phyloP scores from a whole-genome alignment of 2,797 vertebrate species.

The Lacerta agilis region DNA sequence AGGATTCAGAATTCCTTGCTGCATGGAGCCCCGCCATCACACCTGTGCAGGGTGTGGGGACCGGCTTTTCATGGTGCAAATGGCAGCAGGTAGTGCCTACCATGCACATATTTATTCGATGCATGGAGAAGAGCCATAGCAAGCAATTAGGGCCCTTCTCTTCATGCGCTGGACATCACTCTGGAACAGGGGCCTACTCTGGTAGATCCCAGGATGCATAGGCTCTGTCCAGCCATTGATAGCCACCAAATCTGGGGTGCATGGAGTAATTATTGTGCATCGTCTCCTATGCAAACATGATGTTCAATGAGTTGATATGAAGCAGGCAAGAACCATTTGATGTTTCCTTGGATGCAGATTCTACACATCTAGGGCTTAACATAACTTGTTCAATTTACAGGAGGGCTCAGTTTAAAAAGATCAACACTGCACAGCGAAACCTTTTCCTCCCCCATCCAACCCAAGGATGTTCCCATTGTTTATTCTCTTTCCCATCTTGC shows the following conservation, averaged over 20 bases:
- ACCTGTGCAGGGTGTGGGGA: neutral
- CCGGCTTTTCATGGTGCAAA: neutral
- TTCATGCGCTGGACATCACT: too few species aligned
- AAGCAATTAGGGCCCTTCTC: neutral
- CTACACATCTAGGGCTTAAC: slow-evolving; percentile 9
- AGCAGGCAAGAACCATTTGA: too few species aligned
- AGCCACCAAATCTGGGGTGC: neutral
- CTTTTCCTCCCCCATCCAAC: slow-evolving; percentile 18
- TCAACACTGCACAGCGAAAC: neutral
- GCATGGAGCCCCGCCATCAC: neutral
- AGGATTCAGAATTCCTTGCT: too few species aligned
- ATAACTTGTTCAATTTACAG: neutral
- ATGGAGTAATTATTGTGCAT: neutral
- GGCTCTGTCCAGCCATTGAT: neutral
- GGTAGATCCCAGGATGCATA: neutral
- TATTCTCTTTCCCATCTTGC: neutral
- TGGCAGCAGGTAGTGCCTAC: neutral
- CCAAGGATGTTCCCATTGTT: slow-evolving; percentile 49
- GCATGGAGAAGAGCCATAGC: neutral
- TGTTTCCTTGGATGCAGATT: neutral
- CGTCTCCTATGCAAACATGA: neutral
- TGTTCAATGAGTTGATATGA: neutral
- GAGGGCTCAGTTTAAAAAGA: neutral
- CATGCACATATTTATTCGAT: neutral
- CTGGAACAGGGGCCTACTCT: neutral